These are phyloP conservation scores for Resseliella maxima DNA, from an alignment of 2,888 invertebrate species.

Conservation along the genomic window DNA sequence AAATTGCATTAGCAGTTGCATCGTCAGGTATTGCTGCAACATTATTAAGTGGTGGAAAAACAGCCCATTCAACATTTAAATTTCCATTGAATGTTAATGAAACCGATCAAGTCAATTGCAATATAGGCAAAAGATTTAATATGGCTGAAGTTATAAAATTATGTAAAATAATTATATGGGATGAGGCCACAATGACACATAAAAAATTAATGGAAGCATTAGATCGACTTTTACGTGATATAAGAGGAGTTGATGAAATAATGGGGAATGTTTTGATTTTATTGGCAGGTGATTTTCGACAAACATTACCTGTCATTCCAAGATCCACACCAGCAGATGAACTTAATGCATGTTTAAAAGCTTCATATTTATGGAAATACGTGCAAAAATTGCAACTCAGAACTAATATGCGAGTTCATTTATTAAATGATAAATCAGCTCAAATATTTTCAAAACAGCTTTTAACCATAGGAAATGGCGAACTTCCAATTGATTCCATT, in stretches of 20 bases:
- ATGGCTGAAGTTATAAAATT: constrained; percentile 54
- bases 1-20: constrained; percentile 64
- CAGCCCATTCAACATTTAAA: constrained; percentile 63
- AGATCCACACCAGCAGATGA: constrained; percentile 61
- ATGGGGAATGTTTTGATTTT: constrained; percentile 63
- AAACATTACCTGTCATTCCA: constrained; percentile 62
- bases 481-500: too few species aligned
- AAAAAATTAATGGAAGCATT: constrained; percentile 59
- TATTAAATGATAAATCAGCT: constrained; percentile 60
- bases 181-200: constrained; percentile 63
- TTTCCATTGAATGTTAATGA: constrained; percentile 61
- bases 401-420: constrained; percentile 61
- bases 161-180: constrained; percentile 58
- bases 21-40: constrained; percentile 66
- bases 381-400: constrained; percentile 60
- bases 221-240: constrained; percentile 60
- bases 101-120: constrained; percentile 58
- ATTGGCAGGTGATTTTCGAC: constrained; percentile 62
- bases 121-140: constrained; percentile 58
- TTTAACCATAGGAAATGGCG: constrained; percentile 59
- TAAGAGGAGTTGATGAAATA: constrained; percentile 60
- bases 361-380: constrained; percentile 58
- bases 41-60: constrained; percentile 62
- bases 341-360: constrained; percentile 60
- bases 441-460: constrained; percentile 56